Evolutionary conservation across 1,140 invertebrate species (phyloP).

Genomic region (Scaptodrosophila lebanonensis): DNA sequence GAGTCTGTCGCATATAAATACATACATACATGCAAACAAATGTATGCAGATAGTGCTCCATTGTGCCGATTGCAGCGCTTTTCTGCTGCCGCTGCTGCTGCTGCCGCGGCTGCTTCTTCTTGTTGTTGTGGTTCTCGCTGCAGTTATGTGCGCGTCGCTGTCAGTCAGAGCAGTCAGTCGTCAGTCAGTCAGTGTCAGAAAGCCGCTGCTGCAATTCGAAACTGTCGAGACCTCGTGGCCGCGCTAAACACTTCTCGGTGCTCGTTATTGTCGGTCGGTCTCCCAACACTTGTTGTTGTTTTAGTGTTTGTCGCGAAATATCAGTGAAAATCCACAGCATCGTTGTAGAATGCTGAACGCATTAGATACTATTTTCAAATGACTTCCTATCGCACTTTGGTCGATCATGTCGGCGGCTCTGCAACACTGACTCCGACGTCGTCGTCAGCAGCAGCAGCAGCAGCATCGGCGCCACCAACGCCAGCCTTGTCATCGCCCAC

Average conservation of each 20-base stretch:
- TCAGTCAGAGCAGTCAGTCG: too few species aligned
- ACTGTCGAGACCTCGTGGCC: too few species aligned
- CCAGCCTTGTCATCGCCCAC: constrained; percentile 36
- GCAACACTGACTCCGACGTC: neutral
- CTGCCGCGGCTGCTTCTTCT: too few species aligned
- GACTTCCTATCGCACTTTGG: constrained; percentile 52
- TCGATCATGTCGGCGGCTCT: constrained; percentile 31
- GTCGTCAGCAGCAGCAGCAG: neutral
- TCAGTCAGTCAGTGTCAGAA: too few species aligned
- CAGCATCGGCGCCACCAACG: constrained; percentile 3
- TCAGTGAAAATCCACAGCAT: constrained; percentile 3
- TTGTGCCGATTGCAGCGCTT: constrained; percentile 8
- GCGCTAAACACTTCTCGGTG: too few species aligned
- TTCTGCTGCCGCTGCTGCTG: too few species aligned
- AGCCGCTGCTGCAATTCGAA: too few species aligned
- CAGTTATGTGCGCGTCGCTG: neutral
- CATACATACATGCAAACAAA: too few species aligned
- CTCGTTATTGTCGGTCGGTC: too few species aligned
- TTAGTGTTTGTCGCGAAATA: too few species aligned
- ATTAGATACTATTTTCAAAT: constrained; percentile 19
- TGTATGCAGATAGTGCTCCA: constrained; percentile 6
- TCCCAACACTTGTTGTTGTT: too few species aligned
- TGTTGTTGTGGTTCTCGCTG: constrained; percentile 1
- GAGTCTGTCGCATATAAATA: too few species aligned
- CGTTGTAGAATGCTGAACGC: neutral